phyloP scores from a whole-genome alignment of 2,113 vertebrate genomes.

The Copsychus sechellarum region DNA sequence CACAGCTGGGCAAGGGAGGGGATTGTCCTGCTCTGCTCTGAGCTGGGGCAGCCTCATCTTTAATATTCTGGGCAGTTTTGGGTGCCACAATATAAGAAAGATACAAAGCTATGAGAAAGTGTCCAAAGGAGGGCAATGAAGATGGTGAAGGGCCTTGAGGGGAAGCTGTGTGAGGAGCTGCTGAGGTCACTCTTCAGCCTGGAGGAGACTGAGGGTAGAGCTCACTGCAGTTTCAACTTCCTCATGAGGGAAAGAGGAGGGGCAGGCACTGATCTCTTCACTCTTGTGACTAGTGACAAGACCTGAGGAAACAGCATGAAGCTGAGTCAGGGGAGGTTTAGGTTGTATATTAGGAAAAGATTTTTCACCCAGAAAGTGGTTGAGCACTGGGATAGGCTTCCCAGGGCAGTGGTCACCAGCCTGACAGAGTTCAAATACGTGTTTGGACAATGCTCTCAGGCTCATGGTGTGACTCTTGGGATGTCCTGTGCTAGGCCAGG shows the following conservation, averaged over 20 bases:
- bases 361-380: neutral
- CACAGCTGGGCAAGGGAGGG: rapidly evolving
- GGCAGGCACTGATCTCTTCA: neutral
- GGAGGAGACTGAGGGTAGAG: neutral
- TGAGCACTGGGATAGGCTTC: neutral
- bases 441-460: neutral
- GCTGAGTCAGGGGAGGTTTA: neutral
- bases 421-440: neutral
- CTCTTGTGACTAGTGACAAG: neutral
- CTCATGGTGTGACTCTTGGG: neutral
- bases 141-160: neutral
- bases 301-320: neutral
- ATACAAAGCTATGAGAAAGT: neutral
- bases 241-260: neutral
- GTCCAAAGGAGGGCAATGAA: rapidly evolving
- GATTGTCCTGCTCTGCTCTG: rapidly evolving
- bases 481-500: neutral
- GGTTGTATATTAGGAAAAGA: neutral
- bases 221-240: neutral
- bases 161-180: rapidly evolving
- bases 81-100: neutral
- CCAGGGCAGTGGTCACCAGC: neutral
- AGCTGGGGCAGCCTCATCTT: rapidly evolving
- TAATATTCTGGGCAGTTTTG: neutral
- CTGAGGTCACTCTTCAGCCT: neutral